Percentiles rank a stretch among this genome's conserved stretches.
Conservation (phyloP, 1,140 invertebrate species). For the Drosophila paulistorum region DNA sequence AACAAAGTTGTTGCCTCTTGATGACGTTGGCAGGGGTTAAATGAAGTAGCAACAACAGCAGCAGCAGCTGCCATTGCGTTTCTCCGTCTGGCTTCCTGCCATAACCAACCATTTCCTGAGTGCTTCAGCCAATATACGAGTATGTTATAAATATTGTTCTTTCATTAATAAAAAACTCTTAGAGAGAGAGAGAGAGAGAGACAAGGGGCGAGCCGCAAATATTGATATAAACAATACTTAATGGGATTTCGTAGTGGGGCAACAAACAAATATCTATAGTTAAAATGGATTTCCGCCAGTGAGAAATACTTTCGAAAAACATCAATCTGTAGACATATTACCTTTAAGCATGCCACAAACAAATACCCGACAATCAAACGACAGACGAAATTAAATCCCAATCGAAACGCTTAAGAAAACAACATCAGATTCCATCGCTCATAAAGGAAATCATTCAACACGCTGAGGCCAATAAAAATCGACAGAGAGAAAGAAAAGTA, state of each 20-base stretch:
- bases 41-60: slow-evolving; percentile 26
- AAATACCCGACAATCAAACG: slow-evolving; percentile 67
- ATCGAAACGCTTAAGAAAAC: slow-evolving; percentile 73
- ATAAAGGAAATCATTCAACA: slow-evolving; percentile 67
- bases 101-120: slow-evolving; percentile 55
- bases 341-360: slow-evolving; percentile 80
- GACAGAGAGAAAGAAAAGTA: slow-evolving; percentile 19
- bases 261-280: background rate
- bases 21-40: slow-evolving; percentile 23
- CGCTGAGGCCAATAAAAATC: slow-evolving; percentile 55
- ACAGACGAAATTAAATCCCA: slow-evolving; percentile 58
- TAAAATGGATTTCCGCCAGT: slow-evolving; percentile 58
- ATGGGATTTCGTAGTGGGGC: slow-evolving; percentile 30
- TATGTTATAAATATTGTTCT: slow-evolving; percentile 34
- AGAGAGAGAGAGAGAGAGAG: background rate
- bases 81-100: slow-evolving; percentile 8
- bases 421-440: slow-evolving; percentile 25
- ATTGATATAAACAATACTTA: slow-evolving; percentile 60
- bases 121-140: slow-evolving; percentile 22
- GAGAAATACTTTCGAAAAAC: slow-evolving; percentile 50
- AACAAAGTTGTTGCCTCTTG: slow-evolving; percentile 23
- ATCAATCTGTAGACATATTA: slow-evolving; percentile 74
- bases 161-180: slow-evolving; percentile 32
- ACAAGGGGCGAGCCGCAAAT: slow-evolving; percentile 17
- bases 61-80: slow-evolving; percentile 55